A percentile compares a stretch with the other conserved stretches of the same genome.
These are phyloP conservation scores for Adoxophyes honmai DNA, from an alignment of 1,140 invertebrate genomes.

Conservation along the genomic window DNA sequence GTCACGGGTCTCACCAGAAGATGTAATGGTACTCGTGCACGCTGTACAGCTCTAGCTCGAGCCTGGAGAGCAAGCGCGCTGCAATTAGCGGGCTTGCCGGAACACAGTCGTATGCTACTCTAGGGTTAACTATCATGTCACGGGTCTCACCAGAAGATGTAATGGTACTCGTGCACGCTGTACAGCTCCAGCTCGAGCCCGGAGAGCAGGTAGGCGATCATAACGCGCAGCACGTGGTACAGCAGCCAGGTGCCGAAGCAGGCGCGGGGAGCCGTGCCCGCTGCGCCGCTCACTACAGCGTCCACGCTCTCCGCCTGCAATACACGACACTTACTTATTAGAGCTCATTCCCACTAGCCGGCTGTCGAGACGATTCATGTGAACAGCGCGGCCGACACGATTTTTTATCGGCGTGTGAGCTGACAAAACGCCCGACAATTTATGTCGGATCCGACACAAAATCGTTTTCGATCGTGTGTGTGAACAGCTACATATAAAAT, in stretches of 20 bases:
- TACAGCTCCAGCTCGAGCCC: conserved; percentile 98
- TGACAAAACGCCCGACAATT: too few relatives aligned
- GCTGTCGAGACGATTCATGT: too few relatives aligned
- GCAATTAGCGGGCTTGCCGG: too few relatives aligned
- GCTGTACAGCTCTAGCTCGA: conserved; percentile 96
- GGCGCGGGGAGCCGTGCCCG: conserved; percentile 82
- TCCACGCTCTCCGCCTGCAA: conserved; percentile 94
- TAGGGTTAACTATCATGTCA: not conserved
- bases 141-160: conserved; percentile 50
- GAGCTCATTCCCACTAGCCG: too few relatives aligned
- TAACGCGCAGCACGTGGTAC: conserved; percentile 96
- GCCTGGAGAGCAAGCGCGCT: conserved; percentile 95
- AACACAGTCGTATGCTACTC: too few relatives aligned
- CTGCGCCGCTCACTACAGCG: conserved; percentile 51
- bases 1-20: conserved; percentile 38
- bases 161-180: conserved; percentile 97
- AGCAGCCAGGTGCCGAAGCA: conserved; percentile 97
- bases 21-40: conserved; percentile 95
- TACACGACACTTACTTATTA: not conserved
- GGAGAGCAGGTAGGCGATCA: conserved; percentile 95
- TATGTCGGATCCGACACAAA: too few relatives aligned
- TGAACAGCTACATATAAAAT: too few relatives aligned
- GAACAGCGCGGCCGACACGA: too few relatives aligned
- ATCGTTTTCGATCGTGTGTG: too few relatives aligned
- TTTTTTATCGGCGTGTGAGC: too few relatives aligned